Evolutionary conservation across 30 jellyfish, hydroid and myxozoan species (phyloP).

Genomic region (Aurelia coerulea): DNA sequence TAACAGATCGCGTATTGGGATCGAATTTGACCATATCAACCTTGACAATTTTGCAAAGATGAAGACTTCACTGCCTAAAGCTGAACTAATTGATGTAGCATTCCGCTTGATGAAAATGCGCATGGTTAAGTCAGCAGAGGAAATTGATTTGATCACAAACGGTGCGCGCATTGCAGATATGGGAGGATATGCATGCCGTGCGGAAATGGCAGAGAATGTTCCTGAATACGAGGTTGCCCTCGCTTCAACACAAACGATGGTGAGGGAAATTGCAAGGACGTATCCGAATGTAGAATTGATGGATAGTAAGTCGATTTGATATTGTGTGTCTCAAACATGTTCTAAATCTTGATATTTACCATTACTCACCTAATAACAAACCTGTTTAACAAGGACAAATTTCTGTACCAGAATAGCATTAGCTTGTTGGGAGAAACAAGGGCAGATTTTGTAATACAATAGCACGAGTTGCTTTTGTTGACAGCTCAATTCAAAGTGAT

Average conservation of each 20-base stretch:
- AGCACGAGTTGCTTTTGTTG: no score
- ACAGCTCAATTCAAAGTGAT: no score
- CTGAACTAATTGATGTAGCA: conserved; percentile 75
- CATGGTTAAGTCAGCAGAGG: conserved; percentile 86
- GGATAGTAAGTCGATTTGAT: conserved; percentile 75
- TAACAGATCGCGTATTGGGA: conserved; percentile 62
- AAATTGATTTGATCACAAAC: conserved; percentile 77
- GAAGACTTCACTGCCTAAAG: conserved; percentile 73
- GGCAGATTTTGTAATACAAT: no score
- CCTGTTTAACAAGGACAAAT: neutral
- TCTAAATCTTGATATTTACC: neutral
- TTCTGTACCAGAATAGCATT: no score
- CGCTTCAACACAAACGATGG: conserved; percentile 78
- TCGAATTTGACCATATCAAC: conserved; percentile 77
- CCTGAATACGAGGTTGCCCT: conserved; percentile 91
- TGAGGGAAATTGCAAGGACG: conserved; percentile 78
- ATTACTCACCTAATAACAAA: neutral
- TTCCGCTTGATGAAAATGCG: conserved; percentile 75
- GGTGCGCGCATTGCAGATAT: conserved; percentile 90
- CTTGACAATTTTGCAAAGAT: conserved; percentile 59
- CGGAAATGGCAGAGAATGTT: conserved; percentile 69
- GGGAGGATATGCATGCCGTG: conserved; percentile 80
- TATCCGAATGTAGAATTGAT: conserved; percentile 79
- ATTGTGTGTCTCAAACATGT: neutral
- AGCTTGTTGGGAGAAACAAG: no score